These are phyloP conservation scores for Psephotus haematonotus DNA, from an alignment of 2,113 vertebrate genomes.

Conservation along the genomic window DNA sequence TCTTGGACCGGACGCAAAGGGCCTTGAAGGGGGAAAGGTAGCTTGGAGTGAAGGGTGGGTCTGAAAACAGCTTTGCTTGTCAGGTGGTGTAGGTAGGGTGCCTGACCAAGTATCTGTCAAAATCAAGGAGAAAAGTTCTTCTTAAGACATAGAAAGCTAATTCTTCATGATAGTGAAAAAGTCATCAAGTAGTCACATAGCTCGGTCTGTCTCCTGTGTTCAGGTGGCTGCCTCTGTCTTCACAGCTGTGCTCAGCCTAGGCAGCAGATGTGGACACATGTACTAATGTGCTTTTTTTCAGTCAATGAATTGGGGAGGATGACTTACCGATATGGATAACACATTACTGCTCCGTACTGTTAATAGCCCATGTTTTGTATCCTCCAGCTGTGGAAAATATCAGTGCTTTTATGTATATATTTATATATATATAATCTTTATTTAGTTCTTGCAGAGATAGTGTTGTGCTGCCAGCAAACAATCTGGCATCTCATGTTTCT, in stretches of 20 bases:
- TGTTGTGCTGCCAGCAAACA: not conserved
- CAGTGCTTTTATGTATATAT: not conserved
- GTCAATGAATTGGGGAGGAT: not conserved
- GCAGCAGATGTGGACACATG: not conserved
- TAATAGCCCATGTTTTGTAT: not conserved
- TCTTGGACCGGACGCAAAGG: not conserved
- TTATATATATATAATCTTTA: not conserved
- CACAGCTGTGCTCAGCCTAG: not conserved
- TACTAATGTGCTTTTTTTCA: not conserved
- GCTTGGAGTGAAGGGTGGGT: not conserved
- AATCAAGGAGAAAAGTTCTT: not conserved
- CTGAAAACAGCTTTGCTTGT: not conserved
- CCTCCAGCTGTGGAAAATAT: not conserved
- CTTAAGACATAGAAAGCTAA: not conserved
- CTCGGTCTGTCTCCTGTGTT: not conserved
- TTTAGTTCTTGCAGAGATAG: not conserved
- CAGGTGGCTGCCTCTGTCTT: not conserved
- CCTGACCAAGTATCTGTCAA: not conserved
- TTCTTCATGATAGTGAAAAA: not conserved
- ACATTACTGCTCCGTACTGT: not conserved
- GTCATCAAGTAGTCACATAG: not conserved
- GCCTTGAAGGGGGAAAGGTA: not conserved
- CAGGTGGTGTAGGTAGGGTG: not conserved
- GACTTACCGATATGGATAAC: not conserved
- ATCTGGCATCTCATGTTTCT: not conserved